Percentiles rank a stretch among this genome's conserved stretches.
These are phyloP conservation scores for Minunthozetes semirufus DNA, from an alignment of 2,888 invertebrate species.

Conservation along the genomic window DNA sequence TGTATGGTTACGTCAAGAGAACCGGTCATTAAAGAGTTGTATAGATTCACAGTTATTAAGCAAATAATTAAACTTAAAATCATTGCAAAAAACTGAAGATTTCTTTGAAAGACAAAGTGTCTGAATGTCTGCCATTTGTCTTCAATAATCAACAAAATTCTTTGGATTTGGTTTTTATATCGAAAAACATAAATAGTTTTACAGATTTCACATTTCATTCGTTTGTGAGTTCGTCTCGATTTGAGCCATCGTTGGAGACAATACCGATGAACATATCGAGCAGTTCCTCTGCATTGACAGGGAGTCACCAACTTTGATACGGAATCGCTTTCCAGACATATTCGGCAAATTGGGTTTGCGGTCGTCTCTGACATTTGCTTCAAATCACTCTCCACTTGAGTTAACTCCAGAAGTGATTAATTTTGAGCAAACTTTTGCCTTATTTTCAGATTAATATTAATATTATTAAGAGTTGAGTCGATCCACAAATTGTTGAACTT, in stretches of 20 bases:
- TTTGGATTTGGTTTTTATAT: not conserved
- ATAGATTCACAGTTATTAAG: constrained; percentile 10
- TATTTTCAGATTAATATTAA: too few relatives aligned
- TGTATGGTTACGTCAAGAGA: constrained; percentile 26
- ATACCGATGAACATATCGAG: constrained; percentile 27
- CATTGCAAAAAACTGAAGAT: not conserved
- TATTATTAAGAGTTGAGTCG: too few relatives aligned
- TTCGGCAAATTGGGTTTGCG: constrained; percentile 4
- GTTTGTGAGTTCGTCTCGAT: not conserved
- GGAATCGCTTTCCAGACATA: constrained; percentile 31
- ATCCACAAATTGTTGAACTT: too few relatives aligned
- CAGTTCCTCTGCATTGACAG: constrained; percentile 28
- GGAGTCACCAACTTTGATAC: constrained; percentile 10
- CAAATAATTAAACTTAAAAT: constrained; percentile 2
- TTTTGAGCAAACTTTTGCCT: too few relatives aligned
- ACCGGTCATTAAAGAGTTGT: not conserved
- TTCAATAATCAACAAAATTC: not conserved
- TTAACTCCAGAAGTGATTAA: too few relatives aligned
- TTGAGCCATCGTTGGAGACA: constrained; percentile 25
- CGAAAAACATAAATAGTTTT: constrained; percentile 21
- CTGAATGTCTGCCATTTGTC: constrained; percentile 8
- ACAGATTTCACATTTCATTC: constrained; percentile 31
- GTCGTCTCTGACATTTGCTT: not conserved
- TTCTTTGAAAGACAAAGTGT: not conserved
- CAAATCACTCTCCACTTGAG: too few relatives aligned